Percentiles rank a stretch among this genome's conserved stretches.
phyloP scores from a whole-genome alignment of 2,888 invertebrate species.

The Microctonus aethiopoides region DNA sequence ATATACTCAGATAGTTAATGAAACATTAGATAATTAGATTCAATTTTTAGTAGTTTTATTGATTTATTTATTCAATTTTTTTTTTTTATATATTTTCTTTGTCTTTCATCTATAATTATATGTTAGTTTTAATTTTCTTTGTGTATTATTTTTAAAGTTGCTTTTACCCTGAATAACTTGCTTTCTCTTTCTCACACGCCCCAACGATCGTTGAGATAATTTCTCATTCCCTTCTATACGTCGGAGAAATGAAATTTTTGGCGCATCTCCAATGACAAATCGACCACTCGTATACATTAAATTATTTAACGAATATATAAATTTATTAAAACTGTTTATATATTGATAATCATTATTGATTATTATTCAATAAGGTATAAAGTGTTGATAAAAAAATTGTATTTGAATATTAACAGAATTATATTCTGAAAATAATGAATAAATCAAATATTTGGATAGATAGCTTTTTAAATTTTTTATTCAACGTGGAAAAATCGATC shows the following conservation, averaged over 20 bases:
- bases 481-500: no score
- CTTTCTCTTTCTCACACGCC: not conserved
- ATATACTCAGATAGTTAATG: not conserved
- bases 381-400: no score
- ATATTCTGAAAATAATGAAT: no score
- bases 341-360: not conserved
- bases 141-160: not conserved
- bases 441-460: no score
- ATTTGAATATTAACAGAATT: no score
- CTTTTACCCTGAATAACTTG: no score
- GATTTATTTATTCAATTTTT: not conserved
- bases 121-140: slow-evolving; percentile 1
- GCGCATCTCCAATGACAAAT: slow-evolving; percentile 12
- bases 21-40: not conserved
- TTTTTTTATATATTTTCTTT: not conserved
- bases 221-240: slow-evolving; percentile 25
- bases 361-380: no score
- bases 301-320: not conserved
- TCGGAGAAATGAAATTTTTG: not conserved
- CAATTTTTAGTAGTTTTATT: not conserved
- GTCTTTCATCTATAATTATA: slow-evolving; percentile 4
- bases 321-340: not conserved
- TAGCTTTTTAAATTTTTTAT: no score
- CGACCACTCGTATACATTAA: not conserved
- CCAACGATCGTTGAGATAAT: slow-evolving; percentile 14